phyloP scores from a whole-genome alignment of 2,797 vertebrate species.

The Trichosurus vulpecula region DNA sequence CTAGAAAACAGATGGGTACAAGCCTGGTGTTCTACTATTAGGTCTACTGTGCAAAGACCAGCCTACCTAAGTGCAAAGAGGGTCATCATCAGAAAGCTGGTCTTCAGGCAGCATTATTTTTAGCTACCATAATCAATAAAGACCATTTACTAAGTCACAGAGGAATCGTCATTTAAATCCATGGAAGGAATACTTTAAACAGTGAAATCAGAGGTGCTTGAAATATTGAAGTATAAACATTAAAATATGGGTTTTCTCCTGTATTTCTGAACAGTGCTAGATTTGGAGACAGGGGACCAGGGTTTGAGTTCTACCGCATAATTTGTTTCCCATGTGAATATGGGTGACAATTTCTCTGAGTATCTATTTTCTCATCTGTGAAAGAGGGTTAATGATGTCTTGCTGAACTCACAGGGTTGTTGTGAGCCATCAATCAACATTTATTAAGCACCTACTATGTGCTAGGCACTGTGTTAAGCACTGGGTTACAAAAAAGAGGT shows the following conservation, averaged over 20 bases:
- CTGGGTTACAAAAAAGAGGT: background rate
- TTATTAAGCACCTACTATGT: background rate
- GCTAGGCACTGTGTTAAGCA: background rate
- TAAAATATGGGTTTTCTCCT: background rate
- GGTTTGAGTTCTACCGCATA: background rate
- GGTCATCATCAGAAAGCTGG: background rate
- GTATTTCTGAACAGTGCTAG: background rate
- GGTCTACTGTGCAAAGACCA: background rate
- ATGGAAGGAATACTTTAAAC: background rate
- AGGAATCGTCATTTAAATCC: background rate
- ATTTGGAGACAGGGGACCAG: background rate
- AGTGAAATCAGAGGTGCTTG: background rate
- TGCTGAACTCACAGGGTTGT: background rate
- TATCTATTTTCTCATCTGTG: background rate
- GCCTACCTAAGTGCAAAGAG: background rate
- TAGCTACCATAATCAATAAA: background rate
- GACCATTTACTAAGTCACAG: background rate
- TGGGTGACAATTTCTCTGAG: background rate
- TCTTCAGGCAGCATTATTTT: background rate
- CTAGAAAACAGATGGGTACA: background rate
- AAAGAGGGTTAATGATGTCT: background rate
- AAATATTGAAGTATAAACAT: background rate
- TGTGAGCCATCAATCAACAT: background rate
- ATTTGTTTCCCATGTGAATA: background rate
- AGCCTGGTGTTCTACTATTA: background rate